phyloP scores from a whole-genome alignment of 2,888 invertebrate species.

The Ptychoptera albimana region DNA sequence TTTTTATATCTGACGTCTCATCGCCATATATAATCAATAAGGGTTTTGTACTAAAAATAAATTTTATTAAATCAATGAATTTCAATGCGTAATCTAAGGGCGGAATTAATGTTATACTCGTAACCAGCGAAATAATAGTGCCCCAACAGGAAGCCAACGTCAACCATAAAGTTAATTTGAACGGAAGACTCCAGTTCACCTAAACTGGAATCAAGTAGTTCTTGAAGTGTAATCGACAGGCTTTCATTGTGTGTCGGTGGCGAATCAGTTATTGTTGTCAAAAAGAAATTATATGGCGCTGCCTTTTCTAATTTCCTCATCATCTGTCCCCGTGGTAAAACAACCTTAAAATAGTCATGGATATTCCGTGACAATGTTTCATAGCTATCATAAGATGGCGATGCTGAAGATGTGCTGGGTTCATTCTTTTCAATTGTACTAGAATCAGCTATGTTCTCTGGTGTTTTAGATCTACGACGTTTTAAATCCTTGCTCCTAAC shows the following conservation, averaged over 20 bases:
- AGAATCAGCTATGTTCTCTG: too few relatives aligned
- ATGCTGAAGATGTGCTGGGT: conserved; percentile 5
- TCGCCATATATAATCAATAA: conserved; percentile 65
- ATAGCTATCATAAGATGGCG: conserved; percentile 1
- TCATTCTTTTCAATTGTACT: conserved; percentile 4
- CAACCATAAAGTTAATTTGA: conserved; percentile 91
- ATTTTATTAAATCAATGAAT: neutral
- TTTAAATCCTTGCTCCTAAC: conserved; percentile 6
- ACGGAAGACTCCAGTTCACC: conserved; percentile 56
- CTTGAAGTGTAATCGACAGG: conserved; percentile 53
- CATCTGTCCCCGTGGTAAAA: conserved; percentile 43
- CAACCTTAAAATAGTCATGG: conserved; percentile 35
- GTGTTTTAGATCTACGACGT: conserved; percentile 7
- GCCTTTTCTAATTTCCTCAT: conserved; percentile 46
- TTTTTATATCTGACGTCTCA: conserved; percentile 43
- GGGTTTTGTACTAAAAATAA: conserved; percentile 39
- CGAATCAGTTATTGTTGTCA: conserved; percentile 51
- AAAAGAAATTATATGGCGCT: conserved; percentile 60
- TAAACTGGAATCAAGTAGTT: conserved; percentile 61
- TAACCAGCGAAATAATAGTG: conserved; percentile 62
- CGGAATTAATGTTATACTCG: neutral
- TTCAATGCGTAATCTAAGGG: conserved; percentile 1
- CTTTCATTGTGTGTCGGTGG: conserved; percentile 45
- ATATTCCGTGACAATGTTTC: conserved; percentile 22
- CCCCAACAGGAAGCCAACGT: conserved; percentile 73